phyloP scores from a whole-genome alignment of 2,888 invertebrate genomes.

The Schizaphis graminum region DNA sequence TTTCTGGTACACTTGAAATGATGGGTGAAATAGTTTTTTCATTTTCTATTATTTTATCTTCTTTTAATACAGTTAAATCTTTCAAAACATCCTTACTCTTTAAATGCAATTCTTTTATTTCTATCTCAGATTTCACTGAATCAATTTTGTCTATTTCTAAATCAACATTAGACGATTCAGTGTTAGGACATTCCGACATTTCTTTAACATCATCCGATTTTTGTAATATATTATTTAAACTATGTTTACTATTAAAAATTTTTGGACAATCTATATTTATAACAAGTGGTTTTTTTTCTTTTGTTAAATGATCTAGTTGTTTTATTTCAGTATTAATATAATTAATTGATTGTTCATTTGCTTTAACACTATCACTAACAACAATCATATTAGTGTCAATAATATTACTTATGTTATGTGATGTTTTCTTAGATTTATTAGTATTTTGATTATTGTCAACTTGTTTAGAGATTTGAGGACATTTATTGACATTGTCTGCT shows the following conservation, averaged over 20 bases:
- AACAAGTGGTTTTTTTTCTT: neutral
- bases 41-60: conserved; percentile 9
- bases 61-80: conserved; percentile 12
- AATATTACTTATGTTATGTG: conserved; percentile 46
- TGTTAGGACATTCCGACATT: neutral
- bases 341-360: neutral
- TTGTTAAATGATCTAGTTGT: conserved; percentile 10
- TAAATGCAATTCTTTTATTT: conserved; percentile 24
- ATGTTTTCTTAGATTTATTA: conserved; percentile 44
- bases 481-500: neutral
- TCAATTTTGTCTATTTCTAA: neutral
- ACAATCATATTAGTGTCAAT: neutral
- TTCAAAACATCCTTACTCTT: conserved; percentile 5
- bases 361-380: neutral
- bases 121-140: neutral
- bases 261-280: neutral
- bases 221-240: conserved; percentile 30
- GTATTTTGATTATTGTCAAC: conserved; percentile 24
- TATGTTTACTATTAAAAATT: conserved; percentile 28
- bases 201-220: neutral
- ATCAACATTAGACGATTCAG: neutral
- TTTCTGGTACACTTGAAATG: neutral
- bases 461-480: neutral
- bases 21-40: neutral
- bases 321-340: neutral